phyloP scores from a whole-genome alignment of 2,113 vertebrate genomes.

The Phoenicopterus ruber region DNA sequence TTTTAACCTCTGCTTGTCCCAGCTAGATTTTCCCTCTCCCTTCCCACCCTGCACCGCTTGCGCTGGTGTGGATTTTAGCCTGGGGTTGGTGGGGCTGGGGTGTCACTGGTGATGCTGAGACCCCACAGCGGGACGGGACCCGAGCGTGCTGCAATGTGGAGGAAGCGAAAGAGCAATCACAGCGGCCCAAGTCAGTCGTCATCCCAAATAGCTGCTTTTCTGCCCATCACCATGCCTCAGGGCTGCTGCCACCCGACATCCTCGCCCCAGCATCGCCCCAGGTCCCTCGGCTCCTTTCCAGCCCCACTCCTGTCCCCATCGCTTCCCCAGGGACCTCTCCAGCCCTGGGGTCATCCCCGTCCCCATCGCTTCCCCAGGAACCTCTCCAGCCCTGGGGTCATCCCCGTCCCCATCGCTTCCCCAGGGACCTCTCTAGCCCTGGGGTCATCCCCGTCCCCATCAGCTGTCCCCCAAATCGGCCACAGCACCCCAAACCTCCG shows the following conservation, averaged over 20 bases:
- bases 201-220: not conserved
- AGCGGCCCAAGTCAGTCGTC: not conserved
- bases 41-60: not conserved
- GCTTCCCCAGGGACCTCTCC: not conserved
- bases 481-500: not conserved
- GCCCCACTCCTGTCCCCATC: not conserved
- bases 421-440: not conserved
- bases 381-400: not conserved
- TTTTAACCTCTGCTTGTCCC: not conserved
- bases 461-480: not conserved
- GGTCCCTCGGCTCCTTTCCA: not conserved
- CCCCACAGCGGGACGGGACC: not conserved
- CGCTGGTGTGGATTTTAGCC: not conserved
- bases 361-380: not conserved
- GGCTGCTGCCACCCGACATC: not conserved
- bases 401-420: not conserved
- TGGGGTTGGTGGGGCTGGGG: not conserved
- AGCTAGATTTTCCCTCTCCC: not conserved
- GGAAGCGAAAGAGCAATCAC: not conserved
- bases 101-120: not conserved
- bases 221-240: not conserved
- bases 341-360: not conserved
- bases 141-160: rapidly evolving
- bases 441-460: not conserved
- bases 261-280: not conserved